Conservation (phyloP, 2,888 invertebrate species). For the Mallateleia sp. region DNA sequence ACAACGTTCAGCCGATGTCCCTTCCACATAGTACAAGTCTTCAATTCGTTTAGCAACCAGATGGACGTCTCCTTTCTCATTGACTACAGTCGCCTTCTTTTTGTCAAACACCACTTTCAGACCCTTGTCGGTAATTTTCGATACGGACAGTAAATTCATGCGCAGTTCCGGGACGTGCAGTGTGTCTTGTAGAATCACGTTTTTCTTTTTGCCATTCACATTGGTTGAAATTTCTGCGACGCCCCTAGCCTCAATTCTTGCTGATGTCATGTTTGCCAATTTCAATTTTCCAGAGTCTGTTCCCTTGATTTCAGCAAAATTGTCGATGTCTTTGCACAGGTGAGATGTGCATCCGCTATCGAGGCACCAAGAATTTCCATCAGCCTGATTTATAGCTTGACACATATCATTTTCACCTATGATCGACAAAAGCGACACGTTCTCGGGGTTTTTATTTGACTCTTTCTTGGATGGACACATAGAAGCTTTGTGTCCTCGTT, state of each 20-base stretch:
- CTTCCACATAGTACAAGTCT: slow-evolving; percentile 15
- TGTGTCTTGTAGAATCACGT: slow-evolving; percentile 28
- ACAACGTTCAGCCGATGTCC: background rate
- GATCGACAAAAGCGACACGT: background rate
- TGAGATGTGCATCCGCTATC: slow-evolving; percentile 54
- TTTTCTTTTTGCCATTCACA: background rate
- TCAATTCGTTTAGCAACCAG: slow-evolving; percentile 13
- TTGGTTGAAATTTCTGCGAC: slow-evolving; percentile 7
- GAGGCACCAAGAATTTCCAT: slow-evolving; percentile 38
- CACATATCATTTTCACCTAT: background rate
- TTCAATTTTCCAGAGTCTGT: slow-evolving; percentile 9
- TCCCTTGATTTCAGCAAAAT: background rate
- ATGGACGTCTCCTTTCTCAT: background rate
- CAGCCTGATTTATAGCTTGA: background rate
- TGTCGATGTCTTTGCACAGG: background rate
- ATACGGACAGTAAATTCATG: slow-evolving; percentile 25
- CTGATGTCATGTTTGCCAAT: slow-evolving; percentile 11
- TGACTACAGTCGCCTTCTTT: background rate
- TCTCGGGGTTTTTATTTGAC: background rate
- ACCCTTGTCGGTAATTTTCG: slow-evolving; percentile 19
- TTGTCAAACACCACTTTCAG: background rate
- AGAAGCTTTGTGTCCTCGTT: slow-evolving; percentile 45
- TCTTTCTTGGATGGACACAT: background rate
- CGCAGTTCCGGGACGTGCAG: slow-evolving; percentile 44
- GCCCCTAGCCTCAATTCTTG: slow-evolving; percentile 9